phyloP scores from a whole-genome alignment of 2,113 vertebrate genomes.

The Vireo altiloquus region DNA sequence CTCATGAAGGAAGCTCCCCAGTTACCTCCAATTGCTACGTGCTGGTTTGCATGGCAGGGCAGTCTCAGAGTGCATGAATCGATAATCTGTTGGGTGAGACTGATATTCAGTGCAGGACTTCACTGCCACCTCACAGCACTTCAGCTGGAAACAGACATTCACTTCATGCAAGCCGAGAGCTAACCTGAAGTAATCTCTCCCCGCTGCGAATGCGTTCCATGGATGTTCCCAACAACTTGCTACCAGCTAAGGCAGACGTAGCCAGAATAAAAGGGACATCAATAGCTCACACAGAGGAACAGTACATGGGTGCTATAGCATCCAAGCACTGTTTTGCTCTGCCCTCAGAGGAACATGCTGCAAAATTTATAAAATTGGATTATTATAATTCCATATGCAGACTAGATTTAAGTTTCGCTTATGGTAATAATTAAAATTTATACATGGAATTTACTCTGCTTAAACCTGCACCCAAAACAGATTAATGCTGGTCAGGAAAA shows the following conservation, averaged over 20 bases:
- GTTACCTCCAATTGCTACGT: not conserved
- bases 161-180: not conserved
- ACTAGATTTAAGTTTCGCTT: not conserved
- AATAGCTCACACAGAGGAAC: not conserved
- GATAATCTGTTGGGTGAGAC: not conserved
- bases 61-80: not conserved
- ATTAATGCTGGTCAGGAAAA: not conserved
- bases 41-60: not conserved
- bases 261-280: not conserved
- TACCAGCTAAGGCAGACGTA: not conserved
- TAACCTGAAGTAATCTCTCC: not conserved
- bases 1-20: not conserved
- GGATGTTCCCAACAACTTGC: not conserved
- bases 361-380: not conserved
- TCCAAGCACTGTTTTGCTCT: not conserved
- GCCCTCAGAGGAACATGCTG: not conserved
- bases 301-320: accelerated
- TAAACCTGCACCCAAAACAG: not conserved
- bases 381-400: not conserved
- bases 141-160: not conserved
- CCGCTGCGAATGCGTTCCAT: not conserved
- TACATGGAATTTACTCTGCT: not conserved
- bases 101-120: not conserved
- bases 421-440: not conserved
- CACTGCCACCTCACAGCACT: not conserved